Evolutionary conservation across 2,888 invertebrate genomes (phyloP).

Genomic region (Stenotaenia linearis): DNA sequence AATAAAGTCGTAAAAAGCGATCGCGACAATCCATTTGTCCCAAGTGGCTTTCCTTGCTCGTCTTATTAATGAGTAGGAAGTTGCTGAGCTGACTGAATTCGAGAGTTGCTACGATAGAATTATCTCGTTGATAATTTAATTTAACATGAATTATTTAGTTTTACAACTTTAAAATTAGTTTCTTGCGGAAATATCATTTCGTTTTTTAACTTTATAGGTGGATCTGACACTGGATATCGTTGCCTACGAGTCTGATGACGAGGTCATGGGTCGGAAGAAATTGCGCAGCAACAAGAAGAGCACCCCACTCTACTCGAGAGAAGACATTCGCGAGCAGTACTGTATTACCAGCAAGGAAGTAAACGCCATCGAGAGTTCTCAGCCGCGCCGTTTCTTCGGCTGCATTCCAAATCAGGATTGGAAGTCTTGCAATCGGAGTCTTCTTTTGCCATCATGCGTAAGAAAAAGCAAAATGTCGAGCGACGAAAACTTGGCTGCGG

Average conservation of each 20-base stretch:
- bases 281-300: slow-evolving; percentile 44
- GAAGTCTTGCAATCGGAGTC: slow-evolving; percentile 34
- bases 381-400: slow-evolving; percentile 59
- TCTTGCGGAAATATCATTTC: not conserved
- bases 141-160: not conserved
- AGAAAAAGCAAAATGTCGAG: slow-evolving; percentile 61
- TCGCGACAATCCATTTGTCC: slow-evolving; percentile 9
- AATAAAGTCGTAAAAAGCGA: slow-evolving; percentile 19
- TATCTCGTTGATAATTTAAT: not conserved
- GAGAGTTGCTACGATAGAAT: not conserved
- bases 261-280: slow-evolving; percentile 59
- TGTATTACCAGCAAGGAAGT: slow-evolving; percentile 87
- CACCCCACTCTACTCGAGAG: slow-evolving; percentile 65
- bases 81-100: not conserved
- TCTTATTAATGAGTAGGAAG: not conserved
- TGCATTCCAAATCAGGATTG: slow-evolving; percentile 61
- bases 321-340: slow-evolving; percentile 88
- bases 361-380: slow-evolving; percentile 60
- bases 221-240: slow-evolving; percentile 62
- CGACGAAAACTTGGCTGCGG: slow-evolving; percentile 72
- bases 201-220: slow-evolving; percentile 52
- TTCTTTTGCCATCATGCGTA: slow-evolving; percentile 74
- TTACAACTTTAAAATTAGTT: not conserved
- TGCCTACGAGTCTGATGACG: slow-evolving; percentile 75
- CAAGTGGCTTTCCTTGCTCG: not conserved